Percentiles rank a stretch among this genome's conserved stretches.
These are phyloP conservation scores for Drosophila repleta DNA, from an alignment of 1,140 invertebrate species.

Conservation along the genomic window DNA sequence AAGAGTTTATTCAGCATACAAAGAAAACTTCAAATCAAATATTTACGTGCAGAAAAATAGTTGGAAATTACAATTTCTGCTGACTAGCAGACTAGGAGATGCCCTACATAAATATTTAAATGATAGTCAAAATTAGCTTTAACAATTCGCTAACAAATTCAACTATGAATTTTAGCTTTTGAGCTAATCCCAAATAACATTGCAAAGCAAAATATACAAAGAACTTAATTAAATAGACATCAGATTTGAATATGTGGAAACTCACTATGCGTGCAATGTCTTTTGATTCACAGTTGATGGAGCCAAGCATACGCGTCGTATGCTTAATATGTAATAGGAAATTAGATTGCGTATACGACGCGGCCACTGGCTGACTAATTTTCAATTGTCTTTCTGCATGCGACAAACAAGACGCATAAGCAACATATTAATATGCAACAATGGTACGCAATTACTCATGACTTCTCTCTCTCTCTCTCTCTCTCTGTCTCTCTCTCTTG, in stretches of 20 bases:
- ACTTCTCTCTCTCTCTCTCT: not conserved
- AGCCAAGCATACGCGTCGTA: conserved; percentile 11
- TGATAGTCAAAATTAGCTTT: no score
- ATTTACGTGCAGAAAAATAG: conserved; percentile 8
- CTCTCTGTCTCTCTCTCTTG: conserved; percentile 18
- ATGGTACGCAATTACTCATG: not conserved
- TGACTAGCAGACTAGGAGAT: no score
- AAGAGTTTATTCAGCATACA: not conserved
- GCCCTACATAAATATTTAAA: no score
- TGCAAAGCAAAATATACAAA: no score
- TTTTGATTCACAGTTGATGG: not conserved
- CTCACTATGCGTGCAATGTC: not conserved
- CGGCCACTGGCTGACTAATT: conserved; percentile 1
- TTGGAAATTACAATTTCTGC: no score
- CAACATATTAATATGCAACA: conserved; percentile 52
- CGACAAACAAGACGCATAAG: conserved; percentile 13
- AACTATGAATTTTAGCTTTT: no score
- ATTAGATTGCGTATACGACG: conserved; percentile 47
- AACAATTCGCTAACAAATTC: no score
- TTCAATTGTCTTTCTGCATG: conserved; percentile 9
- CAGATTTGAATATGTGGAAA: no score
- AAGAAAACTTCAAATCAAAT: conserved; percentile 20
- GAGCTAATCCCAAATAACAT: not conserved
- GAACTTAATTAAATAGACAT: no score
- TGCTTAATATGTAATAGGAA: conserved; percentile 36